Conservation (phyloP, 2,888 invertebrate genomes). For the Liopterus haemorrhoidalis region DNA sequence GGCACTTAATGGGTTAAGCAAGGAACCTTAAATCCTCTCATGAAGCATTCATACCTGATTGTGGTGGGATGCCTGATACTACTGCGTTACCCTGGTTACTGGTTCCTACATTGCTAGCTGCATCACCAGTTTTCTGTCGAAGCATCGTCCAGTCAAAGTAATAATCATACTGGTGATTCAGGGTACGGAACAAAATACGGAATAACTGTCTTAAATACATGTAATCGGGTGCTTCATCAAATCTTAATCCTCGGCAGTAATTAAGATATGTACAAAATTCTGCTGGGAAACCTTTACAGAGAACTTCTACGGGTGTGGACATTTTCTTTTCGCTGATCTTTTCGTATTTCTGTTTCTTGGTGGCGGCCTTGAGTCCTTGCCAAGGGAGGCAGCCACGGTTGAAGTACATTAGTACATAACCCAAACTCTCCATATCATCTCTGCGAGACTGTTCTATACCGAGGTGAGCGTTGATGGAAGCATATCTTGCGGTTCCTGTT, state of each 20-base stretch:
- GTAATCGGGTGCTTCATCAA: conserved; percentile 93
- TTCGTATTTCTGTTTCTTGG: conserved; percentile 62
- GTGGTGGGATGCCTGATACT: conserved; percentile 44
- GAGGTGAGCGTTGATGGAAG: conserved; percentile 59
- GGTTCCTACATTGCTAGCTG: no score
- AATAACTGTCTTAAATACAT: conserved; percentile 85
- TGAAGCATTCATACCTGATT: no score
- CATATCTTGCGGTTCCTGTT: conserved; percentile 58
- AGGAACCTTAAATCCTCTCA: no score
- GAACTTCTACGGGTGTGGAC: conserved; percentile 56
- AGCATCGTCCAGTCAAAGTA: conserved; percentile 97
- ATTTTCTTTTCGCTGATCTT: conserved; percentile 61
- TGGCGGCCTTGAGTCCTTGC: conserved; percentile 63
- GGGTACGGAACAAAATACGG: conserved; percentile 83
- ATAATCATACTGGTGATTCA: conserved; percentile 92
- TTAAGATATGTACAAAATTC: conserved; percentile 90
- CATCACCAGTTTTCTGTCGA: no score
- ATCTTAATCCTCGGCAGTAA: conserved; percentile 86
- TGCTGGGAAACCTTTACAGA: conserved; percentile 63
- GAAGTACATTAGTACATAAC: conserved; percentile 62
- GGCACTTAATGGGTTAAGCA: conserved; percentile 12
- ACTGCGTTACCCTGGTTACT: conserved; percentile 43
- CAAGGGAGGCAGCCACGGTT: conserved; percentile 59
- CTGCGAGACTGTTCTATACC: conserved; percentile 57
- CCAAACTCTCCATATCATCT: conserved; percentile 56